Conservation (phyloP, 92 coral and sea anemone species). For the Ricordea florida region DNA sequence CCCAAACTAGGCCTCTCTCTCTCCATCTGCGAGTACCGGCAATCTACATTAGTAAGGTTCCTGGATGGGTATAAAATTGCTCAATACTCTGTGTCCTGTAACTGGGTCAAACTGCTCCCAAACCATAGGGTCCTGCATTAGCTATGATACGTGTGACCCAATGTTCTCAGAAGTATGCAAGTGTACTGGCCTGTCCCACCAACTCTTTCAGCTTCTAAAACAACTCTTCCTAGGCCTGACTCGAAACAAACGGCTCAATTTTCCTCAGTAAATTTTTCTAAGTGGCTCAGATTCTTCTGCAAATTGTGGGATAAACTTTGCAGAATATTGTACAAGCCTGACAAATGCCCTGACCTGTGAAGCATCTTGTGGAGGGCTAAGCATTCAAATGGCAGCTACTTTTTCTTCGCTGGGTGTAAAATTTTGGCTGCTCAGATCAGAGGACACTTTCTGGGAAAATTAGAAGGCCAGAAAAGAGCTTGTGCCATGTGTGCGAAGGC, state of each 20-base stretch:
- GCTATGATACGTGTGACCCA: conserved; percentile 47
- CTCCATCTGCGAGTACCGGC: conserved; percentile 41
- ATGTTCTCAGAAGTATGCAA: conserved; percentile 52
- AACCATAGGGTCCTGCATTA: conserved; percentile 50
- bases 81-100: conserved; percentile 43
- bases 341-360: conserved; percentile 55
- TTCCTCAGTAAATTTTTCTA: conserved; percentile 40
- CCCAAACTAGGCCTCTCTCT: conserved; percentile 64
- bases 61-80: conserved; percentile 46
- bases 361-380: conserved; percentile 23
- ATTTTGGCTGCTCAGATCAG: conserved; percentile 37
- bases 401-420: conserved; percentile 61
- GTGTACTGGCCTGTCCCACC: conserved; percentile 26
- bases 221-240: conserved; percentile 33
- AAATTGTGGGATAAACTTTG: conserved; percentile 57
- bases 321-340: conserved; percentile 40
- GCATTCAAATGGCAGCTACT: conserved; percentile 32
- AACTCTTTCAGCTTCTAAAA: conserved; percentile 54
- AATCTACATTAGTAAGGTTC: conserved; percentile 51
- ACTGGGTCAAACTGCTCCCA: conserved; percentile 47
- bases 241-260: conserved; percentile 49
- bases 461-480: too few relatives aligned
- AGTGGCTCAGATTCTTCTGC: conserved; percentile 47
- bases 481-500: too few relatives aligned
- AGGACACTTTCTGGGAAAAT: too few relatives aligned